These are phyloP conservation scores for Molossus molossus DNA, from an alignment of 2,797 vertebrate genomes.

Conservation along the genomic window DNA sequence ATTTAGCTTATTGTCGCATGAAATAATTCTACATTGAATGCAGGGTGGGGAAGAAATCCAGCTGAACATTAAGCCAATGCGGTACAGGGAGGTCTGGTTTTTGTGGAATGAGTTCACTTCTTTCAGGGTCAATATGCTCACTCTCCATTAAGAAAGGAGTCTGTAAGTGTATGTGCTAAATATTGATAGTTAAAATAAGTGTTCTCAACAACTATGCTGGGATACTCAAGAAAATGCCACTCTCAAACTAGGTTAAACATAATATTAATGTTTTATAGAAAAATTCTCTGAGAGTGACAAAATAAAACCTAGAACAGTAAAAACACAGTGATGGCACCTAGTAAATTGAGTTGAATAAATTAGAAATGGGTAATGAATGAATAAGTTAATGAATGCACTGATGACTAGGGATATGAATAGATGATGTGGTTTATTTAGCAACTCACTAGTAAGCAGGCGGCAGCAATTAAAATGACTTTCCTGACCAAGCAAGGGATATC, in stretches of 20 bases:
- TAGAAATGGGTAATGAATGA: constrained; percentile 15
- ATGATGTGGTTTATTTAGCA: background rate
- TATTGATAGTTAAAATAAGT: background rate
- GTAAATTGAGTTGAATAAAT: background rate
- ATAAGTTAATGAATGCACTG: background rate
- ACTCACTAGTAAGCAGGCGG: background rate
- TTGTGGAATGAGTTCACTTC: background rate
- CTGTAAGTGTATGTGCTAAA: background rate
- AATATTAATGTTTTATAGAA: background rate
- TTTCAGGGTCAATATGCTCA: background rate
- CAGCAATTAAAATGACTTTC: background rate
- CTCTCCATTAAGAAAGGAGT: background rate
- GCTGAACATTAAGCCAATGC: background rate
- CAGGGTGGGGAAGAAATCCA: background rate
- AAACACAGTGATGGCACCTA: background rate
- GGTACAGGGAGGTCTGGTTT: accelerated
- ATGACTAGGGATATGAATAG: background rate
- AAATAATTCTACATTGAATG: constrained; percentile 59
- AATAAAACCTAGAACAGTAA: background rate
- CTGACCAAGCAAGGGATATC: background rate
- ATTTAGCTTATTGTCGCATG: constrained; percentile 22
- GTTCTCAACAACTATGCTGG: background rate
- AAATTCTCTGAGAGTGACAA: background rate
- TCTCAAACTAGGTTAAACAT: background rate
- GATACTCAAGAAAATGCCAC: background rate